Base-by-base conservation (phyloP, 2,113 vertebrate species). In the Colistium nudipinnis region DNA sequence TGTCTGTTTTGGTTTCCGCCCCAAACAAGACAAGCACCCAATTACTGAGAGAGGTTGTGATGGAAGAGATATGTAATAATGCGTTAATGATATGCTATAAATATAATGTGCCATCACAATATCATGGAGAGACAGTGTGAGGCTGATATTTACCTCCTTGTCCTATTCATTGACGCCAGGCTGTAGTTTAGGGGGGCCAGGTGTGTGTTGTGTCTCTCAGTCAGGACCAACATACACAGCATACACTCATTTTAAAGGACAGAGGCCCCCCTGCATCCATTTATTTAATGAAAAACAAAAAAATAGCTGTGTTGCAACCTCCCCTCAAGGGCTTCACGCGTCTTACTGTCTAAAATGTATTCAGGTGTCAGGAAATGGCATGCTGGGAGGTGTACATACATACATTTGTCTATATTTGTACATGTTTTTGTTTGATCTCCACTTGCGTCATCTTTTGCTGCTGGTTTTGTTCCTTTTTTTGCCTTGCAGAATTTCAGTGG, bases 281-380 rank as follows among this genome's bases (percentile, higher is more conserved):
- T 66, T 55, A 39, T 41, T 44, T 25, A 41, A 77, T 48, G 2
- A 28, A 60, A 68, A 25, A 27, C 22, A 43, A 8, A 19, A 7
- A 45, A 19, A 43, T 19, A 3, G 43, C 19, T 45, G 19, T 20
- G 7, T 25, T 49, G 47, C 24, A 49, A 28, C 28, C 28, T 27
- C 41, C 38, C 30, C 25, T 65, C 33, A 38, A 72, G 49, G 25
- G 56, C 60, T 52, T 76, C 53, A 63, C 39, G 43, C 24, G 28
- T 47, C 49, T 39, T 55, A 68, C 68, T 39, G 57, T 70, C 35
- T 70, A 16, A 47, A 44, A 31, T 30, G 3, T 68, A 62, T 49
- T 62, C 27, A 78, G 62, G 64, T 68, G 31, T 20, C 30, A 28
- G 28, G 54, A 67, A 70, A 78, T 57, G 8, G 36, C 36, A 3